phyloP scores from a whole-genome alignment of 1,140 invertebrate species.

The Propsilocerus akamusi region DNA sequence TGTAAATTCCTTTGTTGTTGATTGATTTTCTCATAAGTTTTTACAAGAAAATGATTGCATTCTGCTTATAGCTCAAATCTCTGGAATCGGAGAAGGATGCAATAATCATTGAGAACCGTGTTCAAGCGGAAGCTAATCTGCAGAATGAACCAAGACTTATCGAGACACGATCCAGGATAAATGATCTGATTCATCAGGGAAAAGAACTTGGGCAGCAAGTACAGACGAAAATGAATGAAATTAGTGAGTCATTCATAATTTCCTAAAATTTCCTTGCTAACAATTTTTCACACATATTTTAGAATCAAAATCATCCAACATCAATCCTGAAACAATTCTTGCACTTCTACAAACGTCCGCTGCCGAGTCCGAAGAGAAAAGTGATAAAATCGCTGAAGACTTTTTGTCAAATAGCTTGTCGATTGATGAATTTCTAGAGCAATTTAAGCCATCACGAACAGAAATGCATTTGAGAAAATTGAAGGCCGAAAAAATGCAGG shows the following conservation, averaged over 20 bases:
- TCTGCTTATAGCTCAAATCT: constrained; percentile 45
- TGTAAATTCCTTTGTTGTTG: constrained; percentile 5
- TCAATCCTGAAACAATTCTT: constrained; percentile 59
- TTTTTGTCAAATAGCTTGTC: constrained; percentile 53
- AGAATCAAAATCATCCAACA: constrained; percentile 46
- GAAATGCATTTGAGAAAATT: constrained; percentile 61
- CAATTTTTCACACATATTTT: constrained; percentile 13
- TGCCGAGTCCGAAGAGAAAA: constrained; percentile 73
- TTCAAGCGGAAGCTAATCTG: constrained; percentile 72
- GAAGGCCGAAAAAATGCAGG: constrained; percentile 73
- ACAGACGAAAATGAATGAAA: constrained; percentile 42
- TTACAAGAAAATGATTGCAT: constrained; percentile 6
- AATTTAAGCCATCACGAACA: constrained; percentile 52
- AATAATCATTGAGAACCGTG: constrained; percentile 68
- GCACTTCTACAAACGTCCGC: constrained; percentile 69
- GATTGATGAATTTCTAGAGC: constrained; percentile 59
- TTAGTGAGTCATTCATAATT: constrained; percentile 31
- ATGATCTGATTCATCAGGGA: constrained; percentile 45
- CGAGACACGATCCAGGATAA: constrained; percentile 45
- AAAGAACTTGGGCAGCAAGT: constrained; percentile 42
- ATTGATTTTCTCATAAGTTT: constrained; percentile 4
- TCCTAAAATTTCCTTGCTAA: background rate
- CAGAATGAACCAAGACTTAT: constrained; percentile 61
- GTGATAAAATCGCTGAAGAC: constrained; percentile 56
- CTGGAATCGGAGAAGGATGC: constrained; percentile 67